A percentile compares a stretch with the other conserved stretches of the same genome.
These are phyloP conservation scores for Synergus gifuensis DNA, from an alignment of 2,888 invertebrate species.

Conservation along the genomic window DNA sequence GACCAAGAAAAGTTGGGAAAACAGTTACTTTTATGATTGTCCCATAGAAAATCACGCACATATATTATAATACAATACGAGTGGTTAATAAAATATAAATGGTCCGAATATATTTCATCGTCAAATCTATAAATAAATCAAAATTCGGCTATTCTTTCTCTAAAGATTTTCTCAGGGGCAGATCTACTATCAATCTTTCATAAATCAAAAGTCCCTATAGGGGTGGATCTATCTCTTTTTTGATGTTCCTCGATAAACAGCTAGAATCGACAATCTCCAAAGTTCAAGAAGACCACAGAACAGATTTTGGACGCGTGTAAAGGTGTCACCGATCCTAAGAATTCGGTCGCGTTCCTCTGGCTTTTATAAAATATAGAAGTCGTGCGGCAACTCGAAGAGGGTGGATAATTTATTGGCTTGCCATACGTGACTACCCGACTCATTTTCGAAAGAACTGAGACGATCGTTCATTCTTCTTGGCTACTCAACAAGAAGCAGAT, in stretches of 20 bases:
- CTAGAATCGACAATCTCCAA: slow-evolving; percentile 5
- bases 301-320: slow-evolving; percentile 38
- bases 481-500: slow-evolving; percentile 17
- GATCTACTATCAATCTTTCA: slow-evolving; percentile 26
- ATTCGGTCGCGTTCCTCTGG: slow-evolving; percentile 5
- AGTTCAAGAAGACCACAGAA: slow-evolving; percentile 29
- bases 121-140: slow-evolving; percentile 29
- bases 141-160: background rate
- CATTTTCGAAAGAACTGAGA: slow-evolving; percentile 33
- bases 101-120: slow-evolving; percentile 20
- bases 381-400: slow-evolving; percentile 44
- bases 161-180: background rate
- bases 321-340: background rate
- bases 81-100: slow-evolving; percentile 25
- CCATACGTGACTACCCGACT: slow-evolving; percentile 53
- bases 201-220: background rate
- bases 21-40: background rate
- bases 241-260: slow-evolving; percentile 19
- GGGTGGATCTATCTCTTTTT: slow-evolving; percentile 26
- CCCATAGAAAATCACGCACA: background rate
- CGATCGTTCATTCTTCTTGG: slow-evolving; percentile 33
- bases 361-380: slow-evolving; percentile 12
- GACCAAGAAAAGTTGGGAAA: background rate
- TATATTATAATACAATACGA: background rate
- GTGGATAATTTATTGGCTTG: slow-evolving; percentile 55